Conservation (phyloP, 1,140 invertebrate genomes). For the Nylanderia fulva region DNA sequence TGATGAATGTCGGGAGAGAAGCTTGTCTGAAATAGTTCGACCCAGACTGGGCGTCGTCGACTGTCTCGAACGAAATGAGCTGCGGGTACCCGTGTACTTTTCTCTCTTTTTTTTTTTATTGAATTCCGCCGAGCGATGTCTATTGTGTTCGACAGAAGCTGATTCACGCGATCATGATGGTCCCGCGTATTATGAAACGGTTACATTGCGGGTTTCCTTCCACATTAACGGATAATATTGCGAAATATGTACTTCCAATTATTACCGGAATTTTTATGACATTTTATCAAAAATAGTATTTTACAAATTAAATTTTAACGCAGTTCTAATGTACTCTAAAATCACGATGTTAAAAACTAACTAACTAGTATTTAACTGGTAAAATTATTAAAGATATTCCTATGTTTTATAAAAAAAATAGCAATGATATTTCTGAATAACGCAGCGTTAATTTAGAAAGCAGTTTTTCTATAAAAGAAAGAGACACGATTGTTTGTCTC, state of each 20-base stretch:
- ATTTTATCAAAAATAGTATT: neutral
- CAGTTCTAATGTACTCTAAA: no score
- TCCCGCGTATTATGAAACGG: constrained; percentile 25
- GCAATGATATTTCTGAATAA: neutral
- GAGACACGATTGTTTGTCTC: neutral
- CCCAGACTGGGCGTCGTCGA: constrained; percentile 75
- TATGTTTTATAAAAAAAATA: neutral
- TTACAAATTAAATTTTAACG: neutral
- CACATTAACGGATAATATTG: neutral
- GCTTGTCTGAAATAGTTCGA: constrained; percentile 73
- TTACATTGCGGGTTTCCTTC: neutral
- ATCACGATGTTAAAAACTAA: neutral
- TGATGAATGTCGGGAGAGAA: constrained; percentile 55
- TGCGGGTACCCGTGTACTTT: constrained; percentile 61
- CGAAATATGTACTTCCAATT: neutral
- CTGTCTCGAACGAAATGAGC: constrained; percentile 73
- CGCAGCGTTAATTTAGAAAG: neutral
- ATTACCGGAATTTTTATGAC: neutral
- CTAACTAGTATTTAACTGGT: neutral
- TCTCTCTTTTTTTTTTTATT: constrained; percentile 5
- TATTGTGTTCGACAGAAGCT: constrained; percentile 51
- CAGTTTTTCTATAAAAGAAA: neutral
- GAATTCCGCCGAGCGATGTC: constrained; percentile 20
- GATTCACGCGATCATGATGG: neutral
- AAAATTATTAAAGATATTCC: neutral